A percentile compares a stretch with the other conserved stretches of the same genome.
Evolutionary conservation across 2,113 vertebrate species (phyloP).

Genomic region (Dipodomys ordii): DNA sequence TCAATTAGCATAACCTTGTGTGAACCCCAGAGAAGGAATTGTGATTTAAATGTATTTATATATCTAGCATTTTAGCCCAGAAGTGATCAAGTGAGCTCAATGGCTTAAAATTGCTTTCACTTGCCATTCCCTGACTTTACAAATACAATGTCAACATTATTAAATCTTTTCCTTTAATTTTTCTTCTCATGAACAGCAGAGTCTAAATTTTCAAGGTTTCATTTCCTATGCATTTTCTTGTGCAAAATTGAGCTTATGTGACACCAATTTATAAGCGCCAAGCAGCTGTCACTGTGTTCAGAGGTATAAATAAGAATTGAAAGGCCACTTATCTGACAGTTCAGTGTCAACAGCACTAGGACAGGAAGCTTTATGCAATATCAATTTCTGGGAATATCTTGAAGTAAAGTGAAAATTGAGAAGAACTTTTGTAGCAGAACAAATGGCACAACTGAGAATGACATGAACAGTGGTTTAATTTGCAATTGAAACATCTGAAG

Average conservation of each 20-base stretch:
- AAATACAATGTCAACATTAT: slow-evolving; percentile 66
- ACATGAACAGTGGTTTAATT: slow-evolving; percentile 56
- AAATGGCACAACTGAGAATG: slow-evolving; percentile 32
- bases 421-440: slow-evolving; percentile 60
- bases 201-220: slow-evolving; percentile 68
- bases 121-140: neutral
- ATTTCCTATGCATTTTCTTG: slow-evolving; percentile 74
- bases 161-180: slow-evolving; percentile 73
- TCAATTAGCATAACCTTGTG: neutral
- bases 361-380: slow-evolving; percentile 66
- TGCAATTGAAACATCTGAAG: slow-evolving; percentile 37
- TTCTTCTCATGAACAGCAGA: slow-evolving; percentile 65
- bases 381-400: slow-evolving; percentile 67
- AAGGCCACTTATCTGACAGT: slow-evolving; percentile 83
- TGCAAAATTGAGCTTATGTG: slow-evolving; percentile 76
- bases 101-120: slow-evolving; percentile 13
- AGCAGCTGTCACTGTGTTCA: slow-evolving; percentile 85
- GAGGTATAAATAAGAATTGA: slow-evolving; percentile 86
- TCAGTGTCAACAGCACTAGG: slow-evolving; percentile 77
- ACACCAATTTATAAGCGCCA: slow-evolving; percentile 79
- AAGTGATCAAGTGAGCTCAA: neutral
- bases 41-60: neutral
- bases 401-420: slow-evolving; percentile 82
- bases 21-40: neutral
- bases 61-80: neutral